Base-by-base conservation (phyloP, 2,797 vertebrate species). In the Gorsachius magnificus region DNA sequence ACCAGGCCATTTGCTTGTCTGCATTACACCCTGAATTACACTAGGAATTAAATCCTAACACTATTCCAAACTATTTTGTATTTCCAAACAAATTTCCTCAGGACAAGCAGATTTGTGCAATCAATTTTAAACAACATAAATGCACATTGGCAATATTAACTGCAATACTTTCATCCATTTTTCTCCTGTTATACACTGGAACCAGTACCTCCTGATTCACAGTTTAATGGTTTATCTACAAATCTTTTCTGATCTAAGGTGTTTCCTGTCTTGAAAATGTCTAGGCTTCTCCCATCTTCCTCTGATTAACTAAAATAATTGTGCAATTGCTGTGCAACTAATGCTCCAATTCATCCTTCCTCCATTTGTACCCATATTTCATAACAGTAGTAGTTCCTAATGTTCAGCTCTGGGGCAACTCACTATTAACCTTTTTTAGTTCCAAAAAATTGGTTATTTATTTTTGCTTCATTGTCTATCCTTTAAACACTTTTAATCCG, bases 381-480 rank as follows among this genome's bases (percentile, higher is more conserved):
- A 38, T 74, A 91, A 57, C 9, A 93, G 46, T 64, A 10, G 41
- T 75, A 57, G 69, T 43, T 95, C 36, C 65, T 96, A 92, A 61
- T n/a, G 15, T 17, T 80, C 21, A 83, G 35, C 16, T 74, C 41
- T 51, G 29, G 79, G 53, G 61, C 84, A 89, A 64, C 31, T 87
- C n/a, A 69, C 43, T 83, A 86, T 91, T 92, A 89, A 87, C 50
- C 68, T 95, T 83, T 54, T 65, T 53, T 94, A 58, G 38, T 75
- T 93, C 72, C 71, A 57, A 91, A 95, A 93, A 92, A 85, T n/a
- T 35, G 35, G 16, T 87, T 91, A 92, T 94, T 91, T 96, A 76
- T 89, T 97, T 95, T 85, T 58, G 63, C 35, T 87, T 87, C 68
- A 26, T 89, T 80, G 51, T 92, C 74, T 92, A 4, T 60, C 36